Evolutionary conservation across 2,888 invertebrate genomes (phyloP).

Genomic region (Uropetala carovei): DNA sequence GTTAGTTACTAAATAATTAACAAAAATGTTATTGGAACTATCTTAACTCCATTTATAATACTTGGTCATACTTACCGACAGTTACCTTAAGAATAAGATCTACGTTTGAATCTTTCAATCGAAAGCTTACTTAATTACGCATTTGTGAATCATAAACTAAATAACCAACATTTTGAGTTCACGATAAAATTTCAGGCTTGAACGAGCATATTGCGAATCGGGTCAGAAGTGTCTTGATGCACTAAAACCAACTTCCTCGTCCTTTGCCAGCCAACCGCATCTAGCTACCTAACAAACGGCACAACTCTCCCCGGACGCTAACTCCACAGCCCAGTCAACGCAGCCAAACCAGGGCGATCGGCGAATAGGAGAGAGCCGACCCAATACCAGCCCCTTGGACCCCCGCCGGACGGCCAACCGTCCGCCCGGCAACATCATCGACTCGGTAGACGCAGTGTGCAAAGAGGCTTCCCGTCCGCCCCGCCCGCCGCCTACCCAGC

Average conservation of each 20-base stretch:
- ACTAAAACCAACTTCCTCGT: constrained; percentile 47
- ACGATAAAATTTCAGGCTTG: neutral
- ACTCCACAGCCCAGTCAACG: constrained; percentile 59
- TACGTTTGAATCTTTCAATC: neutral
- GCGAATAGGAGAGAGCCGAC: constrained; percentile 63
- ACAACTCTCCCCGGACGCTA: constrained; percentile 62
- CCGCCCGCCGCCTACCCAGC: constrained; percentile 65
- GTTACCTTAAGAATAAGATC: neutral
- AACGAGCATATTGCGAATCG: neutral
- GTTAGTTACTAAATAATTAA: too few species aligned
- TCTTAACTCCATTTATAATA: neutral
- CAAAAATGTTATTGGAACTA: neutral
- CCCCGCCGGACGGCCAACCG: constrained; percentile 65
- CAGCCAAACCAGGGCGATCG: constrained; percentile 61
- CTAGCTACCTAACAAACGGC: constrained; percentile 61
- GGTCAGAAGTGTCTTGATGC: neutral
- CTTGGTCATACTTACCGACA: neutral
- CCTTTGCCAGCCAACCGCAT: constrained; percentile 60
- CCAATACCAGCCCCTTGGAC: constrained; percentile 65
- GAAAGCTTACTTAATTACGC: neutral
- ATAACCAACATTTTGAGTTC: neutral
- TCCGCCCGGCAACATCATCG: constrained; percentile 65
- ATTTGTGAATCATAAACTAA: neutral
- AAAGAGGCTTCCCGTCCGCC: constrained; percentile 64
- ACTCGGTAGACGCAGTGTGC: constrained; percentile 64